A percentile compares a stretch with the other conserved stretches of the same genome.
These are phyloP conservation scores for Strix uralensis DNA, from an alignment of 2,113 vertebrate genomes.

Conservation along the genomic window DNA sequence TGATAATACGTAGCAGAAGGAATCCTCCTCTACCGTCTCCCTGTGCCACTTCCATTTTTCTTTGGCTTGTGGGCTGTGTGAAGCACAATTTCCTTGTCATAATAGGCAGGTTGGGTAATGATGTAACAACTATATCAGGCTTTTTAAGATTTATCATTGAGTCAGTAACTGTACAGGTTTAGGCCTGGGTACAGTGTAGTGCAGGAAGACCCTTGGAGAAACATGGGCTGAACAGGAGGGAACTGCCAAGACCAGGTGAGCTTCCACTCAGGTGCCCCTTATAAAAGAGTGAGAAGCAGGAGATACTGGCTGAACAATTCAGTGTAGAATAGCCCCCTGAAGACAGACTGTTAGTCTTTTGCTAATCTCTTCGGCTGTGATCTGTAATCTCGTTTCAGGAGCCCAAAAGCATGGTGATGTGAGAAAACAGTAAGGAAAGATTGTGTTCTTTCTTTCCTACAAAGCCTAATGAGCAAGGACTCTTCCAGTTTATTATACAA, in stretches of 20 bases:
- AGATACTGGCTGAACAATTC: background rate
- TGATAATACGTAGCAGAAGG: fast-evolving
- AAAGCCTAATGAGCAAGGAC: background rate
- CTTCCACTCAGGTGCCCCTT: background rate
- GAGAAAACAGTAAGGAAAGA: background rate
- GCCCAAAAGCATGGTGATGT: background rate
- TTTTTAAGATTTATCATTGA: background rate
- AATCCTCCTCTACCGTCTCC: background rate
- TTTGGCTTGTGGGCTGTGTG: background rate
- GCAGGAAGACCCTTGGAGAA: background rate
- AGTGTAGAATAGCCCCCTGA: background rate
- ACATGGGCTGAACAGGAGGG: background rate
- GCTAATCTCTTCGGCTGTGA: background rate
- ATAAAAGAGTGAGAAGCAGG: background rate
- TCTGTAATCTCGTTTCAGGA: background rate
- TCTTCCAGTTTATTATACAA: background rate
- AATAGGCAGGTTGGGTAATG: fast-evolving
- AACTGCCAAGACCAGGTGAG: background rate
- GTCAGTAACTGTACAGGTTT: background rate
- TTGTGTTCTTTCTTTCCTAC: background rate
- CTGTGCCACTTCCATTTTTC: background rate
- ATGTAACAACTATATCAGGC: background rate
- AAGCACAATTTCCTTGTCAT: background rate
- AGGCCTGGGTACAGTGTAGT: background rate
- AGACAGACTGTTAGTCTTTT: background rate